Evolutionary conservation across 2,888 invertebrate genomes (phyloP).

Genomic region (Pollenia labialis): DNA sequence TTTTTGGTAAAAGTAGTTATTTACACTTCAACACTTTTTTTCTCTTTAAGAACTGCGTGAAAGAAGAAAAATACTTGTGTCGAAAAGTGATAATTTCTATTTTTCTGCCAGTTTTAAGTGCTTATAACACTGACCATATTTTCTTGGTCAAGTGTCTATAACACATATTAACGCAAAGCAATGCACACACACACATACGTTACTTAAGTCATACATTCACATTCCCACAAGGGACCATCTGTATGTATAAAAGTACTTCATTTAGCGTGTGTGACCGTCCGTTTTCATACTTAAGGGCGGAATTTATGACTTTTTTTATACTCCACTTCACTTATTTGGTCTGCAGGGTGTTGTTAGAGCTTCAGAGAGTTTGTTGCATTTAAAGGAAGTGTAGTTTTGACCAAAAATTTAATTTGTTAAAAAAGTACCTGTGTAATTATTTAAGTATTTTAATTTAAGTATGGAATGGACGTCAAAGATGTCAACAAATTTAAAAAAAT

Average conservation of each 20-base stretch:
- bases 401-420: too few species aligned
- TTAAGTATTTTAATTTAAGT: too few species aligned
- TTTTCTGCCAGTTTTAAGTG: slow-evolving; percentile 60
- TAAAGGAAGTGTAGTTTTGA: not conserved
- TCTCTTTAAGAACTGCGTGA: not conserved
- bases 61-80: slow-evolving; percentile 52
- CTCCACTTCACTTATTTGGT: not conserved
- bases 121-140: slow-evolving; percentile 70
- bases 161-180: not conserved
- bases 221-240: slow-evolving; percentile 24
- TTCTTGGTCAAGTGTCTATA: slow-evolving; percentile 67
- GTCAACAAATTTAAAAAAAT: too few species aligned
- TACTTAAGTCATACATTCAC: not conserved
- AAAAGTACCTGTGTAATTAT: too few species aligned
- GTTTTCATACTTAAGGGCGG: slow-evolving; percentile 49
- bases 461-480: too few species aligned
- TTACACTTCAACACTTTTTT: slow-evolving; percentile 65
- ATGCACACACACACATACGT: not conserved
- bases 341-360: not conserved
- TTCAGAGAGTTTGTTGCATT: not conserved
- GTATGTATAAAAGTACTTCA: slow-evolving; percentile 46
- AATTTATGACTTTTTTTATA: slow-evolving; percentile 54
- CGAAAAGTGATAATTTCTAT: slow-evolving; percentile 67
- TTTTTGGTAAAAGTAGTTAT: slow-evolving; percentile 51
- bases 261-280: slow-evolving; percentile 43